phyloP scores from a whole-genome alignment of 2,888 invertebrate genomes.

The Drosophila suboccidentalis region DNA sequence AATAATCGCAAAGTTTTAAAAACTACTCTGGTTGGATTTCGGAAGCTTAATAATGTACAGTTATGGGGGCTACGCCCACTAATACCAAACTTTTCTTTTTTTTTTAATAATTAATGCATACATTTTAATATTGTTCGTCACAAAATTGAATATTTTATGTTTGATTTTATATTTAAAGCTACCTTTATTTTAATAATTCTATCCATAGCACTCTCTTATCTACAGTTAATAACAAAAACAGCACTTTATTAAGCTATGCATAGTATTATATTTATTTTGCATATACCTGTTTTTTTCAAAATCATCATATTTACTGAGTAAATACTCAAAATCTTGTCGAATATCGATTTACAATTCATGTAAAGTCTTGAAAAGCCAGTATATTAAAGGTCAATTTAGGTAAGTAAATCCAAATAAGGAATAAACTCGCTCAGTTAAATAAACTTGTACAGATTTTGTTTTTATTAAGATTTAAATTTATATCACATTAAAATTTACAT shows the following conservation, averaged over 20 bases:
- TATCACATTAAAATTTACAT: constrained; percentile 82
- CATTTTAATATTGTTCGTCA: too few species aligned
- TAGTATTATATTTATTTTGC: too few species aligned
- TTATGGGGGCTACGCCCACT: too few species aligned
- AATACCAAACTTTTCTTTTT: too few species aligned
- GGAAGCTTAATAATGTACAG: too few species aligned
- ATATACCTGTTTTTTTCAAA: too few species aligned
- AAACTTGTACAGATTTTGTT: constrained; percentile 23
- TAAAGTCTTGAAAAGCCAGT: background rate
- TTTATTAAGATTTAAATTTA: constrained; percentile 75
- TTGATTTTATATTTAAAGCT: background rate
- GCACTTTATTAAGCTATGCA: too few species aligned
- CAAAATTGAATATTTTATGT: background rate
- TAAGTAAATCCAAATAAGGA: background rate
- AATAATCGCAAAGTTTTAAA: too few species aligned
- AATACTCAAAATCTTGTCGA: background rate
- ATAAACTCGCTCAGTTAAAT: background rate
- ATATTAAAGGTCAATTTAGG: background rate
- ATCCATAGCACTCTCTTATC: background rate
- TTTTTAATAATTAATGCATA: too few species aligned
- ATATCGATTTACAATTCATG: background rate
- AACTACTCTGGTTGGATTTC: too few species aligned
- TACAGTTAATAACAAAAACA: background rate
- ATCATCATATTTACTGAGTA: background rate
- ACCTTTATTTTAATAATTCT: background rate